phyloP scores from a whole-genome alignment of 1,140 invertebrate genomes.

The Brachionus angularis region DNA sequence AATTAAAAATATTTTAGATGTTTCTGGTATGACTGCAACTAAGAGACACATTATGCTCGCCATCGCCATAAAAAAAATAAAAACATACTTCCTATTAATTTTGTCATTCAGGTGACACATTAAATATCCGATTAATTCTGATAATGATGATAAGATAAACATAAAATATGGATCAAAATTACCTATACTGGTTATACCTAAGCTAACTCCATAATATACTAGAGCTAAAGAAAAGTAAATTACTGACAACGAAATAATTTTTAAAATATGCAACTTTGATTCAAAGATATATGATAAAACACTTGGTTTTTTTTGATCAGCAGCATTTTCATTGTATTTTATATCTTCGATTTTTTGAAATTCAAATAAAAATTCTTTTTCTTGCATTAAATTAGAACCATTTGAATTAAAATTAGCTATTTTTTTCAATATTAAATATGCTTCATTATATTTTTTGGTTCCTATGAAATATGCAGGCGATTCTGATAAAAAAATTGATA shows the following conservation, averaged over 20 bases:
- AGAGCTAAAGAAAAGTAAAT: constrained; percentile 17
- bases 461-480: constrained; percentile 12
- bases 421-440: neutral
- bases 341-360: no score
- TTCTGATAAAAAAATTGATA: neutral
- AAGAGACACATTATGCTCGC: neutral
- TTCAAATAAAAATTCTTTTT: no score
- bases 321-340: neutral
- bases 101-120: constrained; percentile 13
- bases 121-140: constrained; percentile 7
- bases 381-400: no score
- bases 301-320: neutral
- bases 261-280: neutral
- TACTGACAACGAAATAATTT: neutral
- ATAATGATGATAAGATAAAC: neutral
- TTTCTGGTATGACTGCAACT: constrained; percentile 4
- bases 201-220: constrained; percentile 1
- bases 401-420: neutral
- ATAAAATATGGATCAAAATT: constrained; percentile 7
- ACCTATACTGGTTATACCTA: constrained; percentile 1
- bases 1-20: neutral
- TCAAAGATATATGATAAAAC: neutral
- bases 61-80: neutral
- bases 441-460: neutral
- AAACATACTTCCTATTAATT: constrained; percentile 26